Percentiles rank a stretch among this genome's conserved stretches.
Conservation (phyloP, 1,140 invertebrate genomes). For the Drosophila busckii region DNA sequence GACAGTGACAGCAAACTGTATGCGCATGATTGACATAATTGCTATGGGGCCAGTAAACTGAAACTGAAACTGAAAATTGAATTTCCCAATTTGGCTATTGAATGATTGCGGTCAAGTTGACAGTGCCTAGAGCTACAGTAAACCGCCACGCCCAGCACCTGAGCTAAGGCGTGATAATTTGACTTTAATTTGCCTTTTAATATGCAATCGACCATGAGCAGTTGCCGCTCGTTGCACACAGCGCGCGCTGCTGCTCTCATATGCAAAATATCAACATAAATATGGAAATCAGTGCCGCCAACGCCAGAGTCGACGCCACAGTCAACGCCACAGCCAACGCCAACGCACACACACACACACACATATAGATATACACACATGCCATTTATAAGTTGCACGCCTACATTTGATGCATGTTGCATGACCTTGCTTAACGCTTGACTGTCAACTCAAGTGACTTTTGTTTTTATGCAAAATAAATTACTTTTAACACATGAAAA, state of each 20-base stretch:
- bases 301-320: too few species aligned
- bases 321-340: too few species aligned
- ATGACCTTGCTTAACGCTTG: too few species aligned
- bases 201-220: slow-evolving; percentile 34
- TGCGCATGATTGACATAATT: slow-evolving; percentile 34
- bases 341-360: slow-evolving; percentile 48
- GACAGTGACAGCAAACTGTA: slow-evolving; percentile 13
- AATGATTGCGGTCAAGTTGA: slow-evolving; percentile 57
- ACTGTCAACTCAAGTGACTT: too few species aligned
- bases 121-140: background rate
- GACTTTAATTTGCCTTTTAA: slow-evolving; percentile 72
- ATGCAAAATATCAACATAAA: slow-evolving; percentile 48
- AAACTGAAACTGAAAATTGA: too few species aligned
- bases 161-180: slow-evolving; percentile 60
- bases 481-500: too few species aligned
- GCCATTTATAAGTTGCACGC: too few species aligned
- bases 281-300: slow-evolving; percentile 58
- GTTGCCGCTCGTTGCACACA: too few species aligned
- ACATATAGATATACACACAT: too few species aligned
- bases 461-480: too few species aligned
- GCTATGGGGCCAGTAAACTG: slow-evolving; percentile 9
- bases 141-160: slow-evolving; percentile 24
- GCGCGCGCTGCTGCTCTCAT: slow-evolving; percentile 61
- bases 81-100: too few species aligned
- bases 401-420: too few species aligned